These are phyloP conservation scores for Paraescarpia echinospica DNA, from an alignment of 1,140 invertebrate genomes.

Conservation along the genomic window DNA sequence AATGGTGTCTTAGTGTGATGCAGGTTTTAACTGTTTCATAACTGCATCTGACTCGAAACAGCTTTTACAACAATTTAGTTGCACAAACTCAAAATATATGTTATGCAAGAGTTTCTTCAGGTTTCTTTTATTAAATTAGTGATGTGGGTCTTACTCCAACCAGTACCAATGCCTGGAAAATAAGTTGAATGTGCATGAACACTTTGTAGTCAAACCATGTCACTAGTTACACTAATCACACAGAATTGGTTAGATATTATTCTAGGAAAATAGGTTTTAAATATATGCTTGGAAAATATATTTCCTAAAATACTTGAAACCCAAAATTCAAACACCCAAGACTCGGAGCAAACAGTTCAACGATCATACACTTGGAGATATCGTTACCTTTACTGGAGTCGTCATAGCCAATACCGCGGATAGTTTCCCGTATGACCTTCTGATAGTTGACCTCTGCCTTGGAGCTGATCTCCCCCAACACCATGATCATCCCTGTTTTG, in stretches of 20 bases:
- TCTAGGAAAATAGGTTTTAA: neutral
- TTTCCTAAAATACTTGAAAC: neutral
- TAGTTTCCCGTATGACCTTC: slow-evolving; percentile 90
- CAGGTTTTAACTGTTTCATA: too few species aligned
- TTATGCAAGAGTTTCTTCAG: too few species aligned
- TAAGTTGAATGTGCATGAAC: neutral
- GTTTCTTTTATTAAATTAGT: too few species aligned
- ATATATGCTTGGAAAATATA: neutral
- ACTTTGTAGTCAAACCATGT: neutral
- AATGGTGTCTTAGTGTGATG: too few species aligned
- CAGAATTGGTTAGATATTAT: too few species aligned
- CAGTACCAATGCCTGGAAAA: neutral
- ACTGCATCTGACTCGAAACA: too few species aligned
- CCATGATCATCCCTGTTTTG: slow-evolving; percentile 67
- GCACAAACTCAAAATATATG: too few species aligned
- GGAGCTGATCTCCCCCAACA: slow-evolving; percentile 69
- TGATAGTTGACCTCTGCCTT: slow-evolving; percentile 94
- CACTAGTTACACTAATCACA: neutral
- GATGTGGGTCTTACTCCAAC: too few species aligned
- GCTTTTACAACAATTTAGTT: too few species aligned
- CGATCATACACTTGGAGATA: neutral
- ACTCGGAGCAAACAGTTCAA: neutral
- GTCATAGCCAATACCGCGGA: slow-evolving; percentile 97
- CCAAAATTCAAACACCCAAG: neutral
- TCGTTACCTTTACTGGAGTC: slow-evolving; percentile 77